Evolutionary conservation across 1,140 invertebrate genomes (phyloP).

Genomic region (Triops cancriformis): DNA sequence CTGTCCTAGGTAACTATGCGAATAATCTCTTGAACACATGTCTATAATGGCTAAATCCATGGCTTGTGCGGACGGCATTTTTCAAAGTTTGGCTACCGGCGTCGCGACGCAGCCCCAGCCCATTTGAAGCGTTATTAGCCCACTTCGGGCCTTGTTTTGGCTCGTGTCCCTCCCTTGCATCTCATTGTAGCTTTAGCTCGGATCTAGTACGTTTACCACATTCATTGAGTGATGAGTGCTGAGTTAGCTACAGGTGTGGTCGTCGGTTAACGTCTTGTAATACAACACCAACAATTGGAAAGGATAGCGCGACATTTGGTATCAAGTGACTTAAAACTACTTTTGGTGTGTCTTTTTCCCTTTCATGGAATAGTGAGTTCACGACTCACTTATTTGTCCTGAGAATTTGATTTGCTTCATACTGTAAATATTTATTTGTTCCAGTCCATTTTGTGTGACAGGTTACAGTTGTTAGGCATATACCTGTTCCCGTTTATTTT

Average conservation of each 20-base stretch:
- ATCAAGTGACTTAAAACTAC: neutral
- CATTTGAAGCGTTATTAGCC: neutral
- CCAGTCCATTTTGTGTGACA: no score
- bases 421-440: no score
- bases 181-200: neutral
- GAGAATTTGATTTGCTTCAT: no score
- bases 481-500: no score
- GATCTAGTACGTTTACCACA: conserved; percentile 1
- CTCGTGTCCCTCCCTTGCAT: neutral
- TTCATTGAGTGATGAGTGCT: conserved; percentile 9
- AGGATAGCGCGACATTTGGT: conserved; percentile 5
- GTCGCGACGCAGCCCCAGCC: conserved; percentile 1
- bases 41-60: neutral
- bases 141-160: neutral
- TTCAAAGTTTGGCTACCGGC: neutral
- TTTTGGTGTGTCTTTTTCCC: neutral
- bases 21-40: neutral
- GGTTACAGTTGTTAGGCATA: no score
- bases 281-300: neutral
- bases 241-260: conserved; percentile 9
- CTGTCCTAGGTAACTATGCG: neutral
- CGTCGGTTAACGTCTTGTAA: neutral
- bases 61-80: neutral
- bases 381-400: no score
- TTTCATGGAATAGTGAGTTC: no score